These are phyloP conservation scores for Polypedilum vanderplanki DNA, from an alignment of 1,140 invertebrate species.

Conservation along the genomic window DNA sequence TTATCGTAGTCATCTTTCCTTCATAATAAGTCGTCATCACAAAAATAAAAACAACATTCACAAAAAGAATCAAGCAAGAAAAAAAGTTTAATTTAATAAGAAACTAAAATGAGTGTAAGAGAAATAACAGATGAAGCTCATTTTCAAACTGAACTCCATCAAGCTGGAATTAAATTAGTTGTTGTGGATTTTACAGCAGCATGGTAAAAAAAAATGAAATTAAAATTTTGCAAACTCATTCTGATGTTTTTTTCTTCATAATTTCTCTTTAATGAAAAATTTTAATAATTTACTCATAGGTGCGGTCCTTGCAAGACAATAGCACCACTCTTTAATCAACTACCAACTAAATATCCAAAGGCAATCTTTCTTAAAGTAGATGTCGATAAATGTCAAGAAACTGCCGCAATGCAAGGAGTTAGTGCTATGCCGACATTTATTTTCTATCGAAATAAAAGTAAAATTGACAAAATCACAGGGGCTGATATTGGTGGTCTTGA, in stretches of 20 bases:
- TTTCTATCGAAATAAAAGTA: constrained; percentile 84
- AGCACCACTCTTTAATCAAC: constrained; percentile 79
- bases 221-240: not conserved
- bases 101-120: constrained; percentile 38
- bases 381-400: constrained; percentile 81
- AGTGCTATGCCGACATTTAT: constrained; percentile 97
- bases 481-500: constrained; percentile 76
- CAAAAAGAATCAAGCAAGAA: too few relatives aligned
- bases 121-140: constrained; percentile 60
- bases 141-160: constrained; percentile 72
- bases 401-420: constrained; percentile 76
- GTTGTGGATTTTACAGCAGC: constrained; percentile 89
- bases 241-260: not conserved
- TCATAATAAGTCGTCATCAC: too few relatives aligned
- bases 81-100: not conserved
- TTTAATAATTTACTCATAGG: constrained; percentile 49
- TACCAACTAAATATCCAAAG: constrained; percentile 76
- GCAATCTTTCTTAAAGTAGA: constrained; percentile 94
- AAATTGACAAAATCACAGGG: constrained; percentile 73
- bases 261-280: too few relatives aligned
- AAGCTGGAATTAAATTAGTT: constrained; percentile 78
- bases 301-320: constrained; percentile 93
- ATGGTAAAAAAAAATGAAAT: constrained; percentile 55
- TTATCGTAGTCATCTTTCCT: too few relatives aligned
- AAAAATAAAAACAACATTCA: too few relatives aligned